Evolutionary conservation across 2,797 vertebrate genomes (phyloP), one percentile per base, ranked within the genome.

Genomic region (Sebastes reedi): DNA sequence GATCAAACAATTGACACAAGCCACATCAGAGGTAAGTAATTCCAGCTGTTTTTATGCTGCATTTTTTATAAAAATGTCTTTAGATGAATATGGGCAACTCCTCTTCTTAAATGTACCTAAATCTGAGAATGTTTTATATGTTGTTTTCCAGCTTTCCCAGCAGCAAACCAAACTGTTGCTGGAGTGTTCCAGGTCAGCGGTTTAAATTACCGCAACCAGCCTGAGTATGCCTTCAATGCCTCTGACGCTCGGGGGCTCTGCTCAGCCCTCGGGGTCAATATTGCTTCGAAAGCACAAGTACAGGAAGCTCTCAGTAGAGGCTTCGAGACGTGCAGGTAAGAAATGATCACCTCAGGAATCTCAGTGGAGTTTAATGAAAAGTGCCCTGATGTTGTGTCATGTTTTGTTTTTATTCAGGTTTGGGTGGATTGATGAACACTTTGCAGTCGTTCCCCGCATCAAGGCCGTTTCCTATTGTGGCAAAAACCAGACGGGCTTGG

Each of bases 251-350:
- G 95, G 54, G 62, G 6, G 2, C 55, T 94, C 16, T 96, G 96
- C 42, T 39, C 4, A 3, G 70, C 46, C 13, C 89, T 96, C 0
- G 88, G 92, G 9, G 80, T 92, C 70, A 66, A n/a, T 42, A 93
- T 96, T 0, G 95, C 96, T 67, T 91, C 94, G 3, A 95, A 94
- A 72, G 81, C 79, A 10, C 90, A 96, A 73, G 86, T 96, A 12
- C 3, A 67, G 4, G 55, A 81, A n/a, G 95, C 95, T 24, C 89
- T 86, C 0, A 14, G 2, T 0, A 84, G 83, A 73, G 95, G 95
- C 3, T 88, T 96, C 1, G 94, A 96, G 81, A 96, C 95, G 6
- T 96, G 96, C 96, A 96, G 93, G 96, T 96, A 68, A 77, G 72
- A 67, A 2, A 54, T 42, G 4, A 39, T 75, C 42, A 46, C 1